Evolutionary conservation across 2,888 invertebrate genomes (phyloP).

Genomic region (Luperina testacea): DNA sequence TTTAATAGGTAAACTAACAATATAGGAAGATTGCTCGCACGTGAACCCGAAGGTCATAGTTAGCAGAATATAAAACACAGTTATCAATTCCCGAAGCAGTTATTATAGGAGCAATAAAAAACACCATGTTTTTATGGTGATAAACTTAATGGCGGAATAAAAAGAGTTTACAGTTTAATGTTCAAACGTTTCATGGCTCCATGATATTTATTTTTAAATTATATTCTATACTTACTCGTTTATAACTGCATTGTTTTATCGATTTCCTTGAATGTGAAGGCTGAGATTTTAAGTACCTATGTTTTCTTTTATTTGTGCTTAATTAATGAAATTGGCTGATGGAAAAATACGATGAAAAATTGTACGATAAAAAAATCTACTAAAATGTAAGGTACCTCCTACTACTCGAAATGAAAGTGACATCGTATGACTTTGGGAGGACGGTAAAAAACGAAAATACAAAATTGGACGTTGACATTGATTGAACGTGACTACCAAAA

Average conservation of each 20-base stretch:
- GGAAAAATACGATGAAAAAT: no score
- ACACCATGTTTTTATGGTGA: slow-evolving; percentile 62
- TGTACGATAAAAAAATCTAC: neutral
- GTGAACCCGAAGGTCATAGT: slow-evolving; percentile 31
- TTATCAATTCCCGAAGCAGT: slow-evolving; percentile 61
- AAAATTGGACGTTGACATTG: slow-evolving; percentile 35
- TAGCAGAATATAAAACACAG: slow-evolving; percentile 48
- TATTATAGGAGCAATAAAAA: slow-evolving; percentile 65
- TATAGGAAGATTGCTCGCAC: neutral
- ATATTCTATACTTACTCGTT: slow-evolving; percentile 32
- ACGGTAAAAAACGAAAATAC: slow-evolving; percentile 2
- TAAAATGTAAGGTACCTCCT: neutral
- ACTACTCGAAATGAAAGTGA: slow-evolving; percentile 2
- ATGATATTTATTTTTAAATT: slow-evolving; percentile 60
- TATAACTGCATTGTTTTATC: slow-evolving; percentile 50
- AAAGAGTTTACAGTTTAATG: slow-evolving; percentile 61
- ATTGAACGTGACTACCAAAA: slow-evolving; percentile 25
- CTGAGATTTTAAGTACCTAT: neutral
- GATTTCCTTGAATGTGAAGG: slow-evolving; percentile 20
- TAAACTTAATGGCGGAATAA: slow-evolving; percentile 62
- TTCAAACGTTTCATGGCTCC: slow-evolving; percentile 36
- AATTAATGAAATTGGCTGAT: neutral
- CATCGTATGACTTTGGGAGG: neutral
- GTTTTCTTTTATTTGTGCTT: neutral
- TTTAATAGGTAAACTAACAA: neutral